phyloP scores from a whole-genome alignment of 2,113 vertebrate genomes.

The Nothobranchius kuhntae region DNA sequence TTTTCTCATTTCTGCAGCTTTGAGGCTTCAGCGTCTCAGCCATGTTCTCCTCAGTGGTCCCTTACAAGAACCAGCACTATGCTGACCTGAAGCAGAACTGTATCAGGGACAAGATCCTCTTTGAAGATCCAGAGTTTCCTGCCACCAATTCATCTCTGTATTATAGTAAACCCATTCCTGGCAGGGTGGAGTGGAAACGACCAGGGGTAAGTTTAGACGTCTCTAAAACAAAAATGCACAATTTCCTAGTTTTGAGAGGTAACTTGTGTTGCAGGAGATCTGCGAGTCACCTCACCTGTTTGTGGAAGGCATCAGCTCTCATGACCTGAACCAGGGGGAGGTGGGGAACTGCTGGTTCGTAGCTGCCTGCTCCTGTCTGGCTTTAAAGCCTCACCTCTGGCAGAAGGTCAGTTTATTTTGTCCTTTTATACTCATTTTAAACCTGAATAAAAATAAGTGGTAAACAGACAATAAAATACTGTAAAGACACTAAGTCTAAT shows the following conservation, averaged over 20 bases:
- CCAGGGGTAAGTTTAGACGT: conserved; percentile 81
- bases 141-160: conserved; percentile 84
- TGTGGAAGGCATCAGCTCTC: conserved; percentile 89
- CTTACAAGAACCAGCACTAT: conserved; percentile 87
- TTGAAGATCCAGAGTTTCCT: conserved; percentile 90
- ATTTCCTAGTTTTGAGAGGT: too few species aligned
- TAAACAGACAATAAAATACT: too few species aligned
- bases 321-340: conserved; percentile 88
- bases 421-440: too few species aligned
- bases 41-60: conserved; percentile 79
- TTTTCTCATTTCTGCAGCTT: conserved; percentile 44
- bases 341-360: conserved; percentile 94
- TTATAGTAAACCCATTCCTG: conserved; percentile 76
- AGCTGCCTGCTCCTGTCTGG: conserved; percentile 90
- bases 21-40: conserved; percentile 36
- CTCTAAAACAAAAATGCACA: too few species aligned
- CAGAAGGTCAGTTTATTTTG: conserved; percentile 76
- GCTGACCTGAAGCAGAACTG: conserved; percentile 82
- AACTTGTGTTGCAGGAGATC: conserved; percentile 80
- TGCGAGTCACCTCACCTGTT: conserved; percentile 83
- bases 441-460: too few species aligned
- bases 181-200: conserved; percentile 88
- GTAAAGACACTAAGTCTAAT: too few species aligned
- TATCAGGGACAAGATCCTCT: conserved; percentile 79
- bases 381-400: conserved; percentile 85